A percentile compares a stretch with the other conserved stretches of the same genome.
These are phyloP conservation scores for Myrmecobius fasciatus DNA, from an alignment of 2,113 vertebrate genomes.

Conservation along the genomic window DNA sequence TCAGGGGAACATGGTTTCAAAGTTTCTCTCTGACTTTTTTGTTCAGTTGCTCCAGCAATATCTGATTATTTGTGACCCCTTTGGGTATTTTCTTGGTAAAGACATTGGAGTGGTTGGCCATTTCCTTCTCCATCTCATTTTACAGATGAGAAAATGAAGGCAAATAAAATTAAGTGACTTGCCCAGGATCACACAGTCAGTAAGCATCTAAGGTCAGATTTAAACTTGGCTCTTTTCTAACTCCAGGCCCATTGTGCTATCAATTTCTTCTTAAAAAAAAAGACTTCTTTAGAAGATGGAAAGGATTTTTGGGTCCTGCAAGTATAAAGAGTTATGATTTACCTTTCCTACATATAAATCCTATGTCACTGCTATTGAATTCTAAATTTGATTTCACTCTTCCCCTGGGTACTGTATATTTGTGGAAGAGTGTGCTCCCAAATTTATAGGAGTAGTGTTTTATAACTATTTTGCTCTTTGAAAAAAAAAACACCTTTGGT, in stretches of 20 bases:
- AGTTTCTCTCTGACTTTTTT: neutral
- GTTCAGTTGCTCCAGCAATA: neutral
- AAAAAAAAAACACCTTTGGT: neutral
- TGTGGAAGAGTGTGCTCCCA: neutral
- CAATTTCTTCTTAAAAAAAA: neutral
- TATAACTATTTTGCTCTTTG: neutral
- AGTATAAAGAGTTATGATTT: neutral
- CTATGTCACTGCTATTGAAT: neutral
- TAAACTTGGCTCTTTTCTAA: neutral
- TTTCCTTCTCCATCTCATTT: neutral
- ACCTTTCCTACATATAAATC: neutral
- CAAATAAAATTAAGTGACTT: neutral
- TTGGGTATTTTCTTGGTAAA: too few species aligned
- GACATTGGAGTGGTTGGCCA: too few species aligned
- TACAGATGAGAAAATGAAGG: neutral
- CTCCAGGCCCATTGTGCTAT: neutral
- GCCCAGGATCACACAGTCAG: neutral
- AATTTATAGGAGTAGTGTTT: neutral
- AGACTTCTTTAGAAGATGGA: neutral
- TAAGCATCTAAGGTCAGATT: neutral
- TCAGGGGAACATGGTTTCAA: neutral
- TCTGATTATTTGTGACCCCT: too few species aligned
- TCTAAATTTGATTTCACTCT: neutral
- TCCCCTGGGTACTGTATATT: neutral
- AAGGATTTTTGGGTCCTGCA: neutral